Evolutionary conservation across 1,140 invertebrate genomes (phyloP).

Genomic region (Drosophila simulans): DNA sequence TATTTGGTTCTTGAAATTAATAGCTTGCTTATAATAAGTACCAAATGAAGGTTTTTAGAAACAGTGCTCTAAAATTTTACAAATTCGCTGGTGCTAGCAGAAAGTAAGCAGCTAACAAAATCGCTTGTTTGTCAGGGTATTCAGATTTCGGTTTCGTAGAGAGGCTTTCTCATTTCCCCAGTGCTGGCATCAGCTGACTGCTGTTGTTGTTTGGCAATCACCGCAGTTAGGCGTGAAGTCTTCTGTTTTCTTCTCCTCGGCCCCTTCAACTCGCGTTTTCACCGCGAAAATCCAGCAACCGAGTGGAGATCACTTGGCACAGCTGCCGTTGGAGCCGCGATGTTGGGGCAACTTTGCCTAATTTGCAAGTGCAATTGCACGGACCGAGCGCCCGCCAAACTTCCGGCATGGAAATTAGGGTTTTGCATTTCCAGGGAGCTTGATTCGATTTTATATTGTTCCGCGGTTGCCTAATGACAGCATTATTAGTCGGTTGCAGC

Average conservation of each 20-base stretch:
- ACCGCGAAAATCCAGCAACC: conserved; percentile 24
- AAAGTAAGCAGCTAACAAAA: no score
- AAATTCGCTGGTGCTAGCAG: no score
- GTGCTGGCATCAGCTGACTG: conserved; percentile 35
- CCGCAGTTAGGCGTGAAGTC: conserved; percentile 66
- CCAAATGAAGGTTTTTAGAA: no score
- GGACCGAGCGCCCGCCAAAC: conserved; percentile 53
- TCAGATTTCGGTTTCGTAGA: conserved; percentile 3
- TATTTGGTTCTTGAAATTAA: no score
- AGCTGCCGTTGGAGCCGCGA: conserved; percentile 21
- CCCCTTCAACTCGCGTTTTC: conserved; percentile 11
- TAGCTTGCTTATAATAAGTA: no score
- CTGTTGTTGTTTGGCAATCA: conserved; percentile 60
- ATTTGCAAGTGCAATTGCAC: conserved; percentile 74
- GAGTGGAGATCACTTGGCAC: conserved; percentile 38
- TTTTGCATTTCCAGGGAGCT: conserved; percentile 63
- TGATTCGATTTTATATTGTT: conserved; percentile 57
- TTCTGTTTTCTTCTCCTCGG: conserved; percentile 48
- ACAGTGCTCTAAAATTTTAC: no score
- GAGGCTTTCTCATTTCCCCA: conserved; percentile 5
- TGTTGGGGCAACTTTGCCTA: conserved; percentile 52
- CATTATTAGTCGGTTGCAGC: conserved; percentile 61
- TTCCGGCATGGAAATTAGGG: conserved; percentile 77
- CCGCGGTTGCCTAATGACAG: conserved; percentile 60
- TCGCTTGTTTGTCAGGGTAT: not conserved